Evolutionary conservation across 2,888 invertebrate species (phyloP), one percentile per base, ranked within the genome.

Genomic region (Caenorhabditis imperialis): DNA sequence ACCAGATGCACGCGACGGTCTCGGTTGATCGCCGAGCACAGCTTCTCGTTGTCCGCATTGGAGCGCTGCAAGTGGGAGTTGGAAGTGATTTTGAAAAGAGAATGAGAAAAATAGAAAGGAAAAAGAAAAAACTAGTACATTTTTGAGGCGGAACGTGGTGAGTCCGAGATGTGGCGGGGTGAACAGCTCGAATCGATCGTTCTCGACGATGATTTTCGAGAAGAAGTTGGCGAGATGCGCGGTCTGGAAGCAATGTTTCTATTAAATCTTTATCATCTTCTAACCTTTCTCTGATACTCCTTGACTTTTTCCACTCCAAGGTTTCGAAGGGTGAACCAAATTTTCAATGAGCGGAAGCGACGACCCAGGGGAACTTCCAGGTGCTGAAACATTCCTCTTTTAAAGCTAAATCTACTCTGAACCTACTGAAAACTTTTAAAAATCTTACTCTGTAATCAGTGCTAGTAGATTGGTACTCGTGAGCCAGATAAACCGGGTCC

Each of bases 241-340:
- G 58, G 89, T 89, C 91, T 91, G 85, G 47, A 87, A 73, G 23
- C n/a, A 22, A 16, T 7, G 22, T 23, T 5, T 30, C 18, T 14
- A 14, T n/a, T n/a, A n/a, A n/a, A n/a, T n/a, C n/a, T n/a, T n/a
- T 47, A 18, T n/a, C 8, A 16, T 20, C 37, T 51, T 12, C 45
- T 27, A n/a, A 67, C 91, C 86, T 93, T 93, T 78, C 98, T 91
- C 76, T 99, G 94, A 88, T 96, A 96, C 62, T 92, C 92, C 89
- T 95, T 95, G 58, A 99, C 90, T 0, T 96, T 96, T 70, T 93
- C 93, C 83, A 97, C 93, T 16, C 98, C 98, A 88, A 94, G 95
- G 82, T 92, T 93, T 76, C 98, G 91, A 83, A 99, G 90, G 77
- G 97, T 96, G 89, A 98, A 98, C 98, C 98, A 99, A 27, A 99